Evolutionary conservation across 2,797 vertebrate species (phyloP), one percentile per base, ranked within the genome.

Genomic region (Cyclura pinguis): DNA sequence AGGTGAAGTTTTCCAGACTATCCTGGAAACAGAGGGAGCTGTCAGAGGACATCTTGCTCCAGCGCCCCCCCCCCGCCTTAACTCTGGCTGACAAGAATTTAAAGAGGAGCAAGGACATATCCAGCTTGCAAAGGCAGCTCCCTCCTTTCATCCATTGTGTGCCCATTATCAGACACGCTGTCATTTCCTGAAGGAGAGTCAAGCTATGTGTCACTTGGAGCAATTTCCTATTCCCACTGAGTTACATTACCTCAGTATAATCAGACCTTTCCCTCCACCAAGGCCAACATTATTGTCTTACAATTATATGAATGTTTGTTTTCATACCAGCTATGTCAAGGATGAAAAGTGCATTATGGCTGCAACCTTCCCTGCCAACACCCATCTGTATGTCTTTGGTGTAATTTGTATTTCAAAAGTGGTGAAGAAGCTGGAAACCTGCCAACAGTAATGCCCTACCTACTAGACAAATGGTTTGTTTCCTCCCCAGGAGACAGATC

Each of bases 381-480:
- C 67, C 67, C 67, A 55, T n/a, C 57, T 93, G 76, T 16, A 29
- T 57, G 64, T 64, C 84, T 92, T 90, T 86, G 84, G 52, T 91
- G 92, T 91, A 89, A 94, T 90, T 93, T 93, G 86, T 92, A 80
- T 74, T 42, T 47, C 81, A 92, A 87, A 87, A 90, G 35, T 84
- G 77, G 80, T 92, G 47, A 29, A 84, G 50, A 92, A 84, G 35
- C 85, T 94, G 95, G 93, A 90, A 91, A 92, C 91, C 86, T 91
- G 96, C 95, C 95, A 96, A 89, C 57, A 80, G 73, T 84, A 92
- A 93, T 50, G 93, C 94, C 92, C 87, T 93, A 94, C 90, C 92
- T 83, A 20, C 95, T 85, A 94, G 95, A 95, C 94, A 96, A 97
- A 96, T 90, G 93, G 93, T 95, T 97, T 97, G 96, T 97, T 97